phyloP scores from a whole-genome alignment of 2,113 vertebrate genomes.

The Bostrychus sinensis region DNA sequence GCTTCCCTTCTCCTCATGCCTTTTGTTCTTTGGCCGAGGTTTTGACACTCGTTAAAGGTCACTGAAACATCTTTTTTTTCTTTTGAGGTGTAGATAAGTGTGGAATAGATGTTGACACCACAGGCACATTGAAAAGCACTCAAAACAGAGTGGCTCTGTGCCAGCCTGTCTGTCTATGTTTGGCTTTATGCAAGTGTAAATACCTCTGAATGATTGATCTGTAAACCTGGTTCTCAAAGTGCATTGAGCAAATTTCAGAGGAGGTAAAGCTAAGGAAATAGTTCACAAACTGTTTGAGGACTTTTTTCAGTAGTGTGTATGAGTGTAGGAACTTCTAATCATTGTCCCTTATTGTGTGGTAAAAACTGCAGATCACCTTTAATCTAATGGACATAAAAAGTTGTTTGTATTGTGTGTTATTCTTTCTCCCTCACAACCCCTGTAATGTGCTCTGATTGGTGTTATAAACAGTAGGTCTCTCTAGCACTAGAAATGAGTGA shows the following conservation, averaged over 20 bases:
- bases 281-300: background rate
- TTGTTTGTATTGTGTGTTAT: no score
- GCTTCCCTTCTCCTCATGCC: slow-evolving; percentile 24
- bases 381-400: no score
- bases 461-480: slow-evolving; percentile 68
- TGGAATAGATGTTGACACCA: slow-evolving; percentile 79
- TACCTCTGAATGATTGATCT: slow-evolving; percentile 78
- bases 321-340: no score
- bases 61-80: slow-evolving; percentile 68
- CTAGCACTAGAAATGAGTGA: slow-evolving; percentile 62
- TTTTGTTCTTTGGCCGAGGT: slow-evolving; percentile 31
- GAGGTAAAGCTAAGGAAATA: slow-evolving; percentile 41
- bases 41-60: slow-evolving; percentile 74
- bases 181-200: slow-evolving; percentile 76
- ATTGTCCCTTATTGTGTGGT: no score
- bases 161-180: slow-evolving; percentile 68
- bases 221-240: slow-evolving; percentile 50
- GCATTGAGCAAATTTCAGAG: slow-evolving; percentile 26
- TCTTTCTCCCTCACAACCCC: slow-evolving; percentile 67
- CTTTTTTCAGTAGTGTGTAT: no score
- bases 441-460: slow-evolving; percentile 73
- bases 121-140: slow-evolving; percentile 77
- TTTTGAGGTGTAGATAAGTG: slow-evolving; percentile 78
- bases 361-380: no score
- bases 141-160: slow-evolving; percentile 65